Evolutionary conservation across 2,888 invertebrate species (phyloP), one percentile per base, ranked within the genome.

Genomic region (Erynnis tages): DNA sequence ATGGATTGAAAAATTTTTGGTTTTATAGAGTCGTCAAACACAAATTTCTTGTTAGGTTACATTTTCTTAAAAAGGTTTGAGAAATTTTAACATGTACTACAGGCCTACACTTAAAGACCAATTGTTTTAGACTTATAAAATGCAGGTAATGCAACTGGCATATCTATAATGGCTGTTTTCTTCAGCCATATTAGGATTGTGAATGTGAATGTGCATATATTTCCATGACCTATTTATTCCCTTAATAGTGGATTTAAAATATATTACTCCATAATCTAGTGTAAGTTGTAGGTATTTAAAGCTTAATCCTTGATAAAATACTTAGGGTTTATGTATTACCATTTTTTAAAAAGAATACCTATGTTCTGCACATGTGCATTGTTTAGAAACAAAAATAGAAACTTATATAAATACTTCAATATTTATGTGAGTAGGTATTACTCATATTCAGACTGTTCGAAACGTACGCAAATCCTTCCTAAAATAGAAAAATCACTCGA

Each of bases 261-360:
- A 48, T 29, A 40, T 48, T 11, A 14, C 38, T 23, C 48, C 40
- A 48, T 48, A 48, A 23, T 48, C 16, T 48, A 48, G 40, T 54
- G 57, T 65, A 64, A 64, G 59, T 60, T 60, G 58, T 59, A 65
- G 76, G 76, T 13, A 75, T 79, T 79, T 79, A 77, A 81, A 73
- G 69, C 70, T 81, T 70, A 76, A 75, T 76, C 76, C 77, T 82
- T 79, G n/a, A 17, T n/a, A n/a, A 75, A 74, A 73, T 75, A 69
- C 78, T 69, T 73, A 74, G 69, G 10, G 21, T 40, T 40, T 48
- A 32, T 48, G 11, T 29, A 37, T 27, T 27, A 21, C 11, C 17
- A 38, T 5, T 10, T 17, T 43, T 7, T 8, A 29, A 29, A 17
- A 11, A 35, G 8, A n/a, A 14, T 29, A 29, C 0, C 4, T 10